Evolutionary conservation across 1,140 invertebrate species (phyloP).

Genomic region (Periplaneta americana): DNA sequence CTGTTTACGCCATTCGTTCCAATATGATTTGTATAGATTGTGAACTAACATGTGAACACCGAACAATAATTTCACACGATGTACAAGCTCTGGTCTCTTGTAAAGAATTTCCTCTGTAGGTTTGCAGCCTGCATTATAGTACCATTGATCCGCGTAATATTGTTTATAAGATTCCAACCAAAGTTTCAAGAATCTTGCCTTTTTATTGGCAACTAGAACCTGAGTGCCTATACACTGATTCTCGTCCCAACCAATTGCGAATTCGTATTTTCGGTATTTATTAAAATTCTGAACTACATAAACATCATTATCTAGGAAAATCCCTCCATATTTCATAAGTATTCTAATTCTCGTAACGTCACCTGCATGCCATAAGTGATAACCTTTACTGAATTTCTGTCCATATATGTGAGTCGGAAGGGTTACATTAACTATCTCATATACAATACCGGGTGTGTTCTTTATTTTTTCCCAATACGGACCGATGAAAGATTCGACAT

Average conservation of each 20-base stretch:
- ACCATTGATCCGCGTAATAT: conserved; percentile 9
- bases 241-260: conserved; percentile 30
- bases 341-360: conserved; percentile 30
- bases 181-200: conserved; percentile 13
- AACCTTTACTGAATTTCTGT: conserved; percentile 4
- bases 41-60: not conserved
- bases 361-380: conserved; percentile 27
- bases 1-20: conserved; percentile 12
- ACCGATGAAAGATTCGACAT: not conserved
- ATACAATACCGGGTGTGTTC: not conserved
- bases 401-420: not conserved
- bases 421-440: not conserved
- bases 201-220: conserved; percentile 18
- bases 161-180: conserved; percentile 13
- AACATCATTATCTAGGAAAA: conserved; percentile 33
- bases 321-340: conserved; percentile 31
- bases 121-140: conserved; percentile 17
- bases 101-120: conserved; percentile 11
- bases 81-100: conserved; percentile 16
- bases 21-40: not conserved
- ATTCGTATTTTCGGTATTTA: conserved; percentile 29
- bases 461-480: not conserved
- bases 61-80: not conserved
- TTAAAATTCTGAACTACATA: conserved; percentile 32
- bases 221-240: conserved; percentile 18